Evolutionary conservation across 2,113 vertebrate species (phyloP).

Genomic region (Anhinga rufa): DNA sequence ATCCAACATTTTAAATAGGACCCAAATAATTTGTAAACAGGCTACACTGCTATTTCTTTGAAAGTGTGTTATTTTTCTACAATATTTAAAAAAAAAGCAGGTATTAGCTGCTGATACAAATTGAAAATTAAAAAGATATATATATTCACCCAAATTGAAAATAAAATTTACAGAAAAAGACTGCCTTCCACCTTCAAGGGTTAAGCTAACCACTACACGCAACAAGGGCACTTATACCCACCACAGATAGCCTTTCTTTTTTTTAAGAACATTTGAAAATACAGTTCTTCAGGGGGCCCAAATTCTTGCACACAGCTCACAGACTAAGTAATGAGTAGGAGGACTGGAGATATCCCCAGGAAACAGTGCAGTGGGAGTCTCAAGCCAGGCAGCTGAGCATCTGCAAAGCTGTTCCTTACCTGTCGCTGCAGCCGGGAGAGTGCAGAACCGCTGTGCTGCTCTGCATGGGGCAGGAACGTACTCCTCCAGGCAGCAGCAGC

Average conservation of each 20-base stretch:
- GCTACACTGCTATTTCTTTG: neutral
- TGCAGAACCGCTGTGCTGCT: neutral
- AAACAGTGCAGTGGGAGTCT: neutral
- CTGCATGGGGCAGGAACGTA: neutral
- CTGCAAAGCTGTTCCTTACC: neutral
- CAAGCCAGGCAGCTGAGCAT: neutral
- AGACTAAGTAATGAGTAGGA: neutral
- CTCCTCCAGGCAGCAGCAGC: neutral
- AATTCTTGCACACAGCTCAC: neutral
- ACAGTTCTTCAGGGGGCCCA: neutral
- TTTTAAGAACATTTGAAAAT: neutral
- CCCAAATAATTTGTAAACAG: neutral
- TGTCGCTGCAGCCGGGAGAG: neutral
- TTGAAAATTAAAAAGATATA: neutral
- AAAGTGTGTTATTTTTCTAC: neutral
- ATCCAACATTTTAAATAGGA: neutral
- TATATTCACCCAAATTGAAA: neutral
- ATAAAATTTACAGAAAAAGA: neutral
- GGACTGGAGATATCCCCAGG: neutral
- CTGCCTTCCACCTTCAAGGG: neutral
- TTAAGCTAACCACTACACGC: neutral
- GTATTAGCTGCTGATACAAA: neutral
- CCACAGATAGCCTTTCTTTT: neutral
- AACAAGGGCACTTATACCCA: neutral
- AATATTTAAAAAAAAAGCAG: neutral